These are phyloP conservation scores for Tokudaia tokunoshimensis DNA, from an alignment of 2,797 vertebrate species.

Conservation along the genomic window DNA sequence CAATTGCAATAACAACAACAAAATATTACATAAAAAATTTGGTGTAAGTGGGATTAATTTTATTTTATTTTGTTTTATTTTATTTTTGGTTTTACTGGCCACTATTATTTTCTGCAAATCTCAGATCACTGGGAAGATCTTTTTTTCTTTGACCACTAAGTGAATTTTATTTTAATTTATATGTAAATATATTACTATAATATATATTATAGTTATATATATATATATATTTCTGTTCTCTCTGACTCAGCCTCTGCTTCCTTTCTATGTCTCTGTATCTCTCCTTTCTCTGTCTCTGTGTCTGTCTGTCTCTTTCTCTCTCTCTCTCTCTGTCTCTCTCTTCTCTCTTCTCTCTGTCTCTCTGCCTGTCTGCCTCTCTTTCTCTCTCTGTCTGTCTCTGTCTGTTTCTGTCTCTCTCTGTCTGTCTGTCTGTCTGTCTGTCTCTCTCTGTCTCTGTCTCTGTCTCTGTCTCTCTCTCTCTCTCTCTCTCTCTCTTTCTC, in stretches of 20 bases:
- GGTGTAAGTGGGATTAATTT: not conserved
- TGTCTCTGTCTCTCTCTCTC: not conserved
- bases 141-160: not conserved
- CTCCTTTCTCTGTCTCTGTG: not conserved
- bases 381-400: no score
- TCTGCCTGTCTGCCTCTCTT: no score
- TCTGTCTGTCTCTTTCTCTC: not conserved
- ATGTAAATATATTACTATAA: no score
- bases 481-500: no score
- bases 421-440: not conserved
- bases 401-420: not conserved
- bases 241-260: not conserved
- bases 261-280: not conserved
- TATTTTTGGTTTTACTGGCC: not conserved
- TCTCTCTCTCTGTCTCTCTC: not conserved
- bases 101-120: not conserved
- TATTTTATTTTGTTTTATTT: no score
- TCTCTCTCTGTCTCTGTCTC: not conserved
- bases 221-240: no score
- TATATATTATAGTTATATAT: no score
- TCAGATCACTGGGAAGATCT: not conserved
- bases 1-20: not conserved
- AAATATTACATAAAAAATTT: not conserved
- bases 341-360: no score
- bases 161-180: not conserved